Evolutionary conservation across 2,888 invertebrate genomes (phyloP), one percentile per base, ranked within the genome.

Genomic region (Adelphocoris suturalis): DNA sequence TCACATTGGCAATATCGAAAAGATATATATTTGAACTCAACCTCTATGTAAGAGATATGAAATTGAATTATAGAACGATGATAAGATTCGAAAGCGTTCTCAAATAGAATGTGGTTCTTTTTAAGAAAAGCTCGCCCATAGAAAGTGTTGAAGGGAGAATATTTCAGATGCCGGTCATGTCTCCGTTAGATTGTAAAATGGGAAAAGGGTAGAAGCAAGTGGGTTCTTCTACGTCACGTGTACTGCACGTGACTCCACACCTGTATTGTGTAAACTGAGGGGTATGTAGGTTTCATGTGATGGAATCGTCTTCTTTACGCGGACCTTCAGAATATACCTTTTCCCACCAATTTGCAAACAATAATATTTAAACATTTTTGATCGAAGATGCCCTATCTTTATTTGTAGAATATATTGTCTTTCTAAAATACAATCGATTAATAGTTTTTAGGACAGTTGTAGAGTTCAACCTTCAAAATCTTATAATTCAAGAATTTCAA

Each of bases 121-220:
- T 52, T 23, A 37, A 52, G 80, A 28, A 88, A 16, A 55, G 37
- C 52, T 37, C 82, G 48, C 46, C n/a, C 48, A 14, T 19, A 27
- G 52, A 52, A 80, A 28, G 52, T 28, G 9, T 37, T 61, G 68
- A 80, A 88, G 88, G 19, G 37, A 28, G 47, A 19, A 86, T 86
- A 85, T 88, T 23, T 75, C 88, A 23, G 76, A 88, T 88, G 19
- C 88, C 27, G 88, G 88, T 88, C 88, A 88, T 88, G 88, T 88
- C 76, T 78, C 27, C 78, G 88, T 80, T 78, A 88, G 88, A 88
- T 88, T 88, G 88, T 88, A 80, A 88, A 88, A 88, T 80, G 88
- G 88, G 55, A 78, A 80, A 55, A 80, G 37, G 88, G 46, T 48
- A 52, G 61, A 37, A 68, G 61, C 68, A 57, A 85, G 57, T 37